phyloP scores from a whole-genome alignment of 2,888 invertebrate species.

The Chloroclysta siterata region DNA sequence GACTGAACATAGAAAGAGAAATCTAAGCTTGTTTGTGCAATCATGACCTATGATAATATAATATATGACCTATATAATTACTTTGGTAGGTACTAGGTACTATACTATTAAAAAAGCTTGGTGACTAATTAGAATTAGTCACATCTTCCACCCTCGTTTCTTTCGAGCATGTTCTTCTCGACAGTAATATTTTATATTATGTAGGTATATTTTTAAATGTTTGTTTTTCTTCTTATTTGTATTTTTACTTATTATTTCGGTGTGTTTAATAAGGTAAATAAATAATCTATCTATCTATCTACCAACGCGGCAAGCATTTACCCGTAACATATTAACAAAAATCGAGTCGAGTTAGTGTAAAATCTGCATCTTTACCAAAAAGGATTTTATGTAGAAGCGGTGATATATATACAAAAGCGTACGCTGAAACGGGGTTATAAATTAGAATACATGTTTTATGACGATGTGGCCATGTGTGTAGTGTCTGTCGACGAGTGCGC shows the following conservation, averaged over 20 bases:
- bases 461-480: constrained; percentile 73
- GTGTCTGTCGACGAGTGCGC: constrained; percentile 60
- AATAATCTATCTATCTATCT: too few relatives aligned
- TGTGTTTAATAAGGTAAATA: too few relatives aligned
- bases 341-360: background rate
- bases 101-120: background rate
- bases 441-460: constrained; percentile 70
- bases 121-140: too few relatives aligned
- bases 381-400: background rate
- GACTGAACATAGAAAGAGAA: background rate
- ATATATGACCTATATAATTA: too few relatives aligned
- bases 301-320: too few relatives aligned
- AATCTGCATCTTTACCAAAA: constrained; percentile 3
- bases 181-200: too few relatives aligned
- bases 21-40: background rate
- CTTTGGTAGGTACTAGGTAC: background rate
- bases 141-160: too few relatives aligned
- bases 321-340: too few relatives aligned
- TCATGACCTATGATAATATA: background rate
- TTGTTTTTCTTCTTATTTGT: too few relatives aligned
- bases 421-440: constrained; percentile 32
- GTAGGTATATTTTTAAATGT: too few relatives aligned
- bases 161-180: too few relatives aligned
- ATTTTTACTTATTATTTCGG: too few relatives aligned
- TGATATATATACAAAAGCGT: constrained; percentile 14